Percentiles rank a stretch among this genome's conserved stretches.
Evolutionary conservation across 1,140 invertebrate species (phyloP).

Genomic region (Drosophila obscura): DNA sequence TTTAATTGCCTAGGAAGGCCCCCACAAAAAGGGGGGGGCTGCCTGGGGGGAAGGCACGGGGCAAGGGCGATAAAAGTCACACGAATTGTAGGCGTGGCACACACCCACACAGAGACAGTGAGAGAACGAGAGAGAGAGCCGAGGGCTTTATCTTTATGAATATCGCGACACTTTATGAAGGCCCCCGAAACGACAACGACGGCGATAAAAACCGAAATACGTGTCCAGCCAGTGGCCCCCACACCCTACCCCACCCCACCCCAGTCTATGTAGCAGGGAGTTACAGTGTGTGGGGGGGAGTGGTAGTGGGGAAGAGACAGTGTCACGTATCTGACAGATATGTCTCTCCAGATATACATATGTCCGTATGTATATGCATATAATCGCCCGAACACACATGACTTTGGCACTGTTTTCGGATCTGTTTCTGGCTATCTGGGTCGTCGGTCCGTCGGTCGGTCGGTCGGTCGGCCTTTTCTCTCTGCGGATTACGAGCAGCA

Average conservation of each 20-base stretch:
- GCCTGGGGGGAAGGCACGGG: not conserved
- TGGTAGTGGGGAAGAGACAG: not conserved
- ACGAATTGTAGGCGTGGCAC: constrained; percentile 7
- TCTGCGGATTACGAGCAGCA: not conserved
- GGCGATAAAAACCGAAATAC: constrained; percentile 48
- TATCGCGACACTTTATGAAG: constrained; percentile 68
- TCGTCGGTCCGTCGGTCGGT: not conserved
- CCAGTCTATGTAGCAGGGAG: not conserved
- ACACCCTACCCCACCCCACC: no score
- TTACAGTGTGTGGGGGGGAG: not conserved
- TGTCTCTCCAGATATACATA: constrained; percentile 15
- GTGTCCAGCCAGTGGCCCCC: constrained; percentile 31
- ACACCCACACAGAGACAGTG: constrained; percentile 15
- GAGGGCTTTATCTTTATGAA: constrained; percentile 64
- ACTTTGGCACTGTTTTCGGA: constrained; percentile 3
- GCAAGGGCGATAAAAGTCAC: constrained; percentile 46
- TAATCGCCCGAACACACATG: not conserved
- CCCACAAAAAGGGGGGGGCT: constrained; percentile 7
- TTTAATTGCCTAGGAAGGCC: constrained; percentile 49
- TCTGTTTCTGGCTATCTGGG: constrained; percentile 4
- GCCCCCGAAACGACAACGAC: constrained; percentile 51
- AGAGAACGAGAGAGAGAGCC: constrained; percentile 14
- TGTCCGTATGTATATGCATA: not conserved
- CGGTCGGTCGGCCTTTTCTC: not conserved
- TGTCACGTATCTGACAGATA: constrained; percentile 55